Conservation (phyloP, 2,113 vertebrate species). For the Taurulus bubalis region DNA sequence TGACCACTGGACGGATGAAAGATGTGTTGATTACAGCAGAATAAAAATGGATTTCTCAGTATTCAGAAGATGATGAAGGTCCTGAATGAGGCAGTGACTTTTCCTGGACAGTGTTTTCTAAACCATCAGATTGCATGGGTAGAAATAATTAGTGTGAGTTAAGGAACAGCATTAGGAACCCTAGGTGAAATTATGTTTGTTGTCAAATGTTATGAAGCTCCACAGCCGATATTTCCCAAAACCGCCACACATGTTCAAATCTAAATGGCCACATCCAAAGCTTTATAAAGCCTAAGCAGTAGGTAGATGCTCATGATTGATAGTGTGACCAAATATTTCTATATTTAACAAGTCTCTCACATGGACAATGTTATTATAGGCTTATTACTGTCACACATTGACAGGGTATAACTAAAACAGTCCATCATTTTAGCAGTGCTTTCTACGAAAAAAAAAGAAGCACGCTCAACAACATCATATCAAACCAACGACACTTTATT, state of each 20-base stretch:
- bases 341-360: slow-evolving; percentile 90
- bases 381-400: slow-evolving; percentile 93
- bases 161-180: neutral
- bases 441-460: slow-evolving; percentile 84
- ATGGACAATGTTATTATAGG: slow-evolving; percentile 89
- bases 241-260: slow-evolving; percentile 30
- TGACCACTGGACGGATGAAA: slow-evolving; percentile 26
- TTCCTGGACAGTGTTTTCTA: neutral
- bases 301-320: slow-evolving; percentile 90
- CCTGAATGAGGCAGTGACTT: neutral
- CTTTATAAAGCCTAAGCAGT: slow-evolving; percentile 60
- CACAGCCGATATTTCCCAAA: slow-evolving; percentile 10
- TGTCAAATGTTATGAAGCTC: slow-evolving; percentile 13
- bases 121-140: neutral
- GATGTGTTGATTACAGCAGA: slow-evolving; percentile 29
- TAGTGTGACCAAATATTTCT: slow-evolving; percentile 98
- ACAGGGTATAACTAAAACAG: slow-evolving; percentile 90
- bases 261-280: slow-evolving; percentile 44
- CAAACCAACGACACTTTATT: slow-evolving; percentile 98
- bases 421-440: slow-evolving; percentile 90
- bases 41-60: slow-evolving; percentile 12
- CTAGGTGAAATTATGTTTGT: slow-evolving; percentile 3
- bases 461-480: slow-evolving; percentile 94
- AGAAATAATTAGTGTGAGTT: neutral
- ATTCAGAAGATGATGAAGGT: slow-evolving; percentile 30